A percentile compares a stretch with the other conserved stretches of the same genome.
Evolutionary conservation across 2,797 vertebrate genomes (phyloP).

Genomic region (Psittacula derbiana): DNA sequence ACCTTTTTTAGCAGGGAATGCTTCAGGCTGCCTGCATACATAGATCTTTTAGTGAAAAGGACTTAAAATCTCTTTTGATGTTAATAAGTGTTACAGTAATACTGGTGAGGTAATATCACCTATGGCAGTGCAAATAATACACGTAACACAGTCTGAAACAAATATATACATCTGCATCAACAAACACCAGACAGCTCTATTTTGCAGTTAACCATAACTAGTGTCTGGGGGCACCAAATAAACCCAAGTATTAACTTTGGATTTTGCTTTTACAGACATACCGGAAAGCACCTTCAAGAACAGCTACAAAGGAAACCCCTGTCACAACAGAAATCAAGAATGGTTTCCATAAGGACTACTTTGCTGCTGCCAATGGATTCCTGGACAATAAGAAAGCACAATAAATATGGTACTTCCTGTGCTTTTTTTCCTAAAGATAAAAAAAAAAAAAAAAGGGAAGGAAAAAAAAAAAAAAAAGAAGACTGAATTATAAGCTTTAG

Average conservation of each 20-base stretch:
- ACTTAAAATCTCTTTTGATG: not conserved
- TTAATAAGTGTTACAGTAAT: not conserved
- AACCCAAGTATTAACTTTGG: not conserved
- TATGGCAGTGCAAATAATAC: not conserved
- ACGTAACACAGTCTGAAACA: not conserved
- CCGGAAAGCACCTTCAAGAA: slow-evolving; percentile 72
- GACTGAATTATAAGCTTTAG: slow-evolving; percentile 69
- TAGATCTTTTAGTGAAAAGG: not conserved
- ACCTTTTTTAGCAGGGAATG: not conserved
- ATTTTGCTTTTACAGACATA: slow-evolving; percentile 77
- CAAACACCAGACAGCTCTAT: not conserved
- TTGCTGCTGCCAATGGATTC: slow-evolving; percentile 72
- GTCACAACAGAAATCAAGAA: slow-evolving; percentile 73
- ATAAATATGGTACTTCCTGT: slow-evolving; percentile 39
- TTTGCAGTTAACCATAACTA: not conserved
- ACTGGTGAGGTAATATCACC: not conserved
- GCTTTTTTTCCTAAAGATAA: not conserved
- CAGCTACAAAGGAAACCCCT: slow-evolving; percentile 23
- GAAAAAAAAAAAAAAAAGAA: not conserved
- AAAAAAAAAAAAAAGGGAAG: not conserved
- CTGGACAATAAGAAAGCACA: slow-evolving; percentile 77
- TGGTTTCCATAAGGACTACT: slow-evolving; percentile 78
- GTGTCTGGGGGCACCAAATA: not conserved
- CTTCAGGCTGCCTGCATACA: not conserved
- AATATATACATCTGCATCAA: not conserved